Conservation (phyloP, 2,888 invertebrate species). For the Agrilus biguttatus region DNA sequence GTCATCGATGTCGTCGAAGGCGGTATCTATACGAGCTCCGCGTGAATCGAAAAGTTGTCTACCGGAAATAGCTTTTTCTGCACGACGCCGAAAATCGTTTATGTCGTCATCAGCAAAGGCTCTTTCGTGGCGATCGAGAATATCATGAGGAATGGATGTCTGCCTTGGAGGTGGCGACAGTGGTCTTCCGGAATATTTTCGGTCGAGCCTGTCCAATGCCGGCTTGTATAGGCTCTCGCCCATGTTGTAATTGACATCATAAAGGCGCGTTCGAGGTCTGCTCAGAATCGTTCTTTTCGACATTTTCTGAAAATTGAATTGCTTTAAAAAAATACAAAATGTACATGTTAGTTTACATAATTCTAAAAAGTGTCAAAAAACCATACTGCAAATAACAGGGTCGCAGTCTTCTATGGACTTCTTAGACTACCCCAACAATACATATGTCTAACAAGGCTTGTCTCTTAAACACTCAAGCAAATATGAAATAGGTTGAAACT, state of each 20-base stretch:
- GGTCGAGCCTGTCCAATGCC: conserved; percentile 59
- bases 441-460: too few species aligned
- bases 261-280: conserved; percentile 65
- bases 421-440: too few species aligned
- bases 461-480: too few species aligned
- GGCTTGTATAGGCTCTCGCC: conserved; percentile 73
- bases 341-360: neutral
- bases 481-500: too few species aligned
- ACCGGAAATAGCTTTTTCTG: conserved; percentile 34
- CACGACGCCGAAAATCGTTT: conserved; percentile 36
- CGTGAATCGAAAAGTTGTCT: conserved; percentile 50
- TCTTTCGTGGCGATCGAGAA: conserved; percentile 29
- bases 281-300: conserved; percentile 25
- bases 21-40: conserved; percentile 36
- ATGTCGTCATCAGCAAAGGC: conserved; percentile 38
- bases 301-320: conserved; percentile 16
- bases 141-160: conserved; percentile 17
- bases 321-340: neutral
- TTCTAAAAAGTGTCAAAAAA: neutral
- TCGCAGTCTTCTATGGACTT: too few species aligned
- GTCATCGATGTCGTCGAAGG: conserved; percentile 31
- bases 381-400: too few species aligned
- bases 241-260: conserved; percentile 74
- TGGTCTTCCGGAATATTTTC: conserved; percentile 46
- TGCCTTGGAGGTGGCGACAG: conserved; percentile 21